Evolutionary conservation across 2,113 vertebrate species (phyloP).

Genomic region (Leptobrachium leishanense): DNA sequence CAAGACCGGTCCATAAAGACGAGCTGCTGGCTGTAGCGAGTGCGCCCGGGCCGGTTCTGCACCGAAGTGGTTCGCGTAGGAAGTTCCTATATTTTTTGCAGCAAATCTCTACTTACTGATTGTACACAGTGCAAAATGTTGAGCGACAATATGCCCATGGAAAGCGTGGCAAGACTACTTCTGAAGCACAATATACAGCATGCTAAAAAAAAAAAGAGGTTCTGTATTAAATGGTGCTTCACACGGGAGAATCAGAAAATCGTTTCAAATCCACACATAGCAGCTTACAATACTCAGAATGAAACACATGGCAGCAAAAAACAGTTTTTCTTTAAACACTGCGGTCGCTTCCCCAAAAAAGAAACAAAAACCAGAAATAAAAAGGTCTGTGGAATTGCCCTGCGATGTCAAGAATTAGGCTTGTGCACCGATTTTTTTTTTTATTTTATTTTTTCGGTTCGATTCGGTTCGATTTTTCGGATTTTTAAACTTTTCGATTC

Average conservation of each 20-base stretch:
- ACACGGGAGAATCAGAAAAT: conserved; percentile 68
- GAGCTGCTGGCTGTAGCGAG: background rate
- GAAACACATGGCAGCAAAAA: conserved; percentile 72
- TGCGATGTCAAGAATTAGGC: conserved; percentile 67
- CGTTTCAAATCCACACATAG: conserved; percentile 74
- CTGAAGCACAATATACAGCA: conserved; percentile 69
- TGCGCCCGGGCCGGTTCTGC: background rate
- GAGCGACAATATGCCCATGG: conserved; percentile 59
- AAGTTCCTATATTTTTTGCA: conserved; percentile 58
- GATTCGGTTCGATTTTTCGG: conserved; percentile 69
- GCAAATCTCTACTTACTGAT: conserved; percentile 69
- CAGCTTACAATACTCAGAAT: conserved; percentile 75
- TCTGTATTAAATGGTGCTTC: conserved; percentile 74
- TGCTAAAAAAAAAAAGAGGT: conserved; percentile 59
- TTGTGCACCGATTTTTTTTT: too few relatives aligned
- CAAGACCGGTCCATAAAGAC: background rate
- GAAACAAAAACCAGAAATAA: background rate
- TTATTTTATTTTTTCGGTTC: too few relatives aligned
- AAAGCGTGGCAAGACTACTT: conserved; percentile 68
- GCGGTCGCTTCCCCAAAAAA: conserved; percentile 64
- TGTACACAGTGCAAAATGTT: conserved; percentile 70
- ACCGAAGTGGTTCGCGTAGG: conserved; percentile 53
- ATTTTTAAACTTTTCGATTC: too few relatives aligned
- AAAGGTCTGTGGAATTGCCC: conserved; percentile 80
- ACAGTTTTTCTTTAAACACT: conserved; percentile 70